Evolutionary conservation across 2,888 invertebrate species (phyloP).

Genomic region (Lacanobia wlatinum): DNA sequence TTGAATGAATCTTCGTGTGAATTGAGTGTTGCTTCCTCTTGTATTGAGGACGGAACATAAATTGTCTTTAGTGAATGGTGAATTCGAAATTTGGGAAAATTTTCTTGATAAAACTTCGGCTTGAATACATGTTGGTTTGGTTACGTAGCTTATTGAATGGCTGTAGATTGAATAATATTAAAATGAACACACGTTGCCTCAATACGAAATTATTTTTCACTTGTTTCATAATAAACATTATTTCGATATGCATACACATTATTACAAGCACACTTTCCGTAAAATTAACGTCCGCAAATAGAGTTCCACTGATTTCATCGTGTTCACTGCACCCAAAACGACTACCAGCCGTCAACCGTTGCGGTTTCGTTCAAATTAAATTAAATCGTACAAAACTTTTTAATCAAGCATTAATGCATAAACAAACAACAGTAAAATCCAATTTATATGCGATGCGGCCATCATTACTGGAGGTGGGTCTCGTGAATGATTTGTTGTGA

Average conservation of each 20-base stretch:
- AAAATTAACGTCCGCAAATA: conserved; percentile 24
- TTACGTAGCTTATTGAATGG: not conserved
- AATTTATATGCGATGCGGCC: conserved; percentile 86
- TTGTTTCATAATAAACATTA: not conserved
- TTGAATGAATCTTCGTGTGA: conserved; percentile 73
- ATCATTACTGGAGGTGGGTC: conserved; percentile 89
- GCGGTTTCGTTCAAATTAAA: conserved; percentile 58
- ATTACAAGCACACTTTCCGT: conserved; percentile 23
- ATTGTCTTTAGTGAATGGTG: conserved; percentile 62
- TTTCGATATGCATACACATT: not conserved
- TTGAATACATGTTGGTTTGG: conserved; percentile 18
- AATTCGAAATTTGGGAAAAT: conserved; percentile 44
- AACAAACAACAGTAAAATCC: conserved; percentile 82
- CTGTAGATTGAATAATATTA: conserved; percentile 12
- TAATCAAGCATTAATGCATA: conserved; percentile 75
- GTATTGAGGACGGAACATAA: conserved; percentile 67
- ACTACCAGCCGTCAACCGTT: conserved; percentile 33
- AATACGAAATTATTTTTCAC: not conserved
- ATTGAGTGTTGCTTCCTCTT: conserved; percentile 66
- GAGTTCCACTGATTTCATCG: conserved; percentile 41
- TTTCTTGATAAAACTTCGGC: conserved; percentile 21
- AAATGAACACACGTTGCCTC: not conserved
- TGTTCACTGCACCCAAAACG: conserved; percentile 34
- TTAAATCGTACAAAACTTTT: conserved; percentile 65
- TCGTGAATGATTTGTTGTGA: conserved; percentile 90